phyloP scores from a whole-genome alignment of 2,888 invertebrate genomes.

The Macrophya annulata region DNA sequence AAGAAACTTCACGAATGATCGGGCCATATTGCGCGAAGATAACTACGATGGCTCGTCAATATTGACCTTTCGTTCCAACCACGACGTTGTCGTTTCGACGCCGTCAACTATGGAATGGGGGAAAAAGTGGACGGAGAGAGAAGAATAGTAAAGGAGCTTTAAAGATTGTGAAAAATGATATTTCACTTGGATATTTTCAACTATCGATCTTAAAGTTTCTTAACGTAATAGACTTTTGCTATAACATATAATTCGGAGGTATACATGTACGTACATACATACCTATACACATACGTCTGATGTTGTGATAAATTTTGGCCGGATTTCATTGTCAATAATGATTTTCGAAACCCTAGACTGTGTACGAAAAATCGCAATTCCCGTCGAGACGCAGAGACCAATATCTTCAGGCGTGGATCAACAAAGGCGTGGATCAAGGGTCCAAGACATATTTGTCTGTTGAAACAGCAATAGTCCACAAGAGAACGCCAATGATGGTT shows the following conservation, averaged over 20 bases:
- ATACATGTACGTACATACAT: too few relatives aligned
- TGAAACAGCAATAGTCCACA: background rate
- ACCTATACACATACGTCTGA: background rate
- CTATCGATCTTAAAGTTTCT: background rate
- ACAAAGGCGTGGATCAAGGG: background rate
- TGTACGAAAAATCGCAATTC: background rate
- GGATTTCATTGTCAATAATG: background rate
- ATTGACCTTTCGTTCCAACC: conserved; percentile 66
- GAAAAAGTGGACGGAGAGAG: conserved; percentile 14
- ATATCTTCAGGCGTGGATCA: background rate
- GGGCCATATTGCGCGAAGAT: conserved; percentile 64
- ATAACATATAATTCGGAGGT: too few relatives aligned
- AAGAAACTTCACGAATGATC: conserved; percentile 10
- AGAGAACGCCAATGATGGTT: background rate
- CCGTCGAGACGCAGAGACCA: background rate
- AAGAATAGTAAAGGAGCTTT: conserved; percentile 43
- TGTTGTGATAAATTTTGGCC: background rate
- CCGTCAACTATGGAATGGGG: conserved; percentile 57
- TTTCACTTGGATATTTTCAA: conserved; percentile 20
- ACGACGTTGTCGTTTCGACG: conserved; percentile 59
- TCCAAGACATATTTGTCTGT: background rate
- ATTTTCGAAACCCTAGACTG: background rate
- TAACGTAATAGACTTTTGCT: background rate
- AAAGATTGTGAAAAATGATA: conserved; percentile 22
- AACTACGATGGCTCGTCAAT: conserved; percentile 67